Percentiles rank a stretch among this genome's conserved stretches.
phyloP scores from a whole-genome alignment of 64 coral and sea anemone species.

The Hydrozoanthus tunicans region DNA sequence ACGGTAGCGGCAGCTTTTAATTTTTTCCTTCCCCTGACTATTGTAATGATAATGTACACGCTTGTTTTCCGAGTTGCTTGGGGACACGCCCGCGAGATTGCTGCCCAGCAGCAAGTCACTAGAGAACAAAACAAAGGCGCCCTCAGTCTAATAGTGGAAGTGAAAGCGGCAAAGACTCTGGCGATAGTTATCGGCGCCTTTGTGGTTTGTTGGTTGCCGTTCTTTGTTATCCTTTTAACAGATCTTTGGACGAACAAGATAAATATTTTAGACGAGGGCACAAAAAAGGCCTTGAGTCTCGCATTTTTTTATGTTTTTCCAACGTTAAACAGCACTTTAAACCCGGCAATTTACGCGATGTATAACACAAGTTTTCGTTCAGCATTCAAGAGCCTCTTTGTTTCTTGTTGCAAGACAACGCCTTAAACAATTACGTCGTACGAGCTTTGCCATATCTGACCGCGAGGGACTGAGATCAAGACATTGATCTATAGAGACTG shows the following conservation, averaged over 20 bases:
- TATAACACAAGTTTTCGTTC: conserved; percentile 76
- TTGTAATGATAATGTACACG: conserved; percentile 75
- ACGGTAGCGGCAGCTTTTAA: conserved; percentile 48
- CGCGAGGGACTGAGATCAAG: no score
- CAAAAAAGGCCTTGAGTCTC: conserved; percentile 9
- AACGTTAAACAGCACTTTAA: conserved; percentile 73
- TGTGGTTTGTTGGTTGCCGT: conserved; percentile 88
- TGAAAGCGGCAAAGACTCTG: conserved; percentile 90
- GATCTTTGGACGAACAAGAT: conserved; percentile 52
- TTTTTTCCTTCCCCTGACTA: conserved; percentile 78
- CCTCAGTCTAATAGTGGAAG: conserved; percentile 69
- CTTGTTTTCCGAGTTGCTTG: conserved; percentile 72
- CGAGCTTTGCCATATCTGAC: no score
- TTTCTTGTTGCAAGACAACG: conserved; percentile 1
- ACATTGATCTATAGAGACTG: no score
- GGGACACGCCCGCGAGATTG: conserved; percentile 75
- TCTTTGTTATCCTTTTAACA: conserved; percentile 61
- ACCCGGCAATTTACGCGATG: conserved; percentile 89
- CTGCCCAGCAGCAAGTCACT: conserved; percentile 36
- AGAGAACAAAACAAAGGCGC: conserved; percentile 47
- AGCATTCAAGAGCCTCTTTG: conserved; percentile 59
- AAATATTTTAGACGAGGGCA: background rate
- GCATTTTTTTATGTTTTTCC: conserved; percentile 79
- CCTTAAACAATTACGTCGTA: no score
- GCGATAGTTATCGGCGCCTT: conserved; percentile 87